Evolutionary conservation across 2,113 vertebrate species (phyloP), one percentile per base, ranked within the genome.

Genomic region (Passerina amoena): DNA sequence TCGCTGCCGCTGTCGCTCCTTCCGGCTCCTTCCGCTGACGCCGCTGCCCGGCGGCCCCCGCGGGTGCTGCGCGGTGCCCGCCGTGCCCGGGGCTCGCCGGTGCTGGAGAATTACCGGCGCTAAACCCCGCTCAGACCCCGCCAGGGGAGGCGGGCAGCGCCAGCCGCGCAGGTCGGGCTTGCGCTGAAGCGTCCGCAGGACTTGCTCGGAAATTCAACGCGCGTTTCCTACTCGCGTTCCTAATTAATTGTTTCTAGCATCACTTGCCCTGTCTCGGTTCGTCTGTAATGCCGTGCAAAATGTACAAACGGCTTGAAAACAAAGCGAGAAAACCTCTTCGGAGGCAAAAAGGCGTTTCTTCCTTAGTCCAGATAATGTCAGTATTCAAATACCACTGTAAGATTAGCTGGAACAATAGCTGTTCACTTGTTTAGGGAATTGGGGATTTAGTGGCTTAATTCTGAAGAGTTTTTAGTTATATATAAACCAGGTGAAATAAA

Each of bases 81-180:
- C 10, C 0, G 38, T 8, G 45, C 66, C 4, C 16, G 17, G 38
- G 25, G 17, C 3, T 4, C 30, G 14, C 9, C 23, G 0, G 11
- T 0, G 6, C 11, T 6, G 2, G 19, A 0, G 28, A 5, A 0
- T 10, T 8, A 1, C 11, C 15, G 0, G 71, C 28, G 0, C 33
- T 5, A 2, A 16, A 1, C 4, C n/a, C 3, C 2, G 20, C 5
- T 1, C 1, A 2, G 14, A 14, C 2, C 15, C 33, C 4, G 1
- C 4, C 28, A 0, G 44, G 44, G 37, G 2, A 11, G 76, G 12
- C 15, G 6, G 44, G 33, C 3, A 33, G 13, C 6, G 0, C 4
- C 38, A 6, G 54, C 33, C 33, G 20, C 0, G 48, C 8, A 1
- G 16, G 3, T 51, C 4, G 2, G 42, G 12, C 16, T 14, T 23